Conservation (phyloP, 2,797 vertebrate species). For the Hippoglossus hippoglossus region DNA sequence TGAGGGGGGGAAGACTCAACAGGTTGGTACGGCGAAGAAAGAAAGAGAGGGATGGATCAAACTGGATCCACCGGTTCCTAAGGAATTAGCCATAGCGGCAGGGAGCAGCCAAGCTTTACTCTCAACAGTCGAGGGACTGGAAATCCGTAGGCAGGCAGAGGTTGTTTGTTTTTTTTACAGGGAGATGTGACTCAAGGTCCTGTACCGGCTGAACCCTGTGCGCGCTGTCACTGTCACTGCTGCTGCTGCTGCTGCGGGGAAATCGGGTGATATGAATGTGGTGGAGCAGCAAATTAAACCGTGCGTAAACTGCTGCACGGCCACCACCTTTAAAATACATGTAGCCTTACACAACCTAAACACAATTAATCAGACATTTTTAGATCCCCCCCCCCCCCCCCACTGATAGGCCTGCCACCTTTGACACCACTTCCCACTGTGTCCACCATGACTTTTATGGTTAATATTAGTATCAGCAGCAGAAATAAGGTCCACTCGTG, state of each 20-base stretch:
- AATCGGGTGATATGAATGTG: conserved; percentile 9
- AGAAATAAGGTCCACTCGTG: background rate
- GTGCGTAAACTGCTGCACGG: background rate
- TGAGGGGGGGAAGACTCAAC: conserved; percentile 79
- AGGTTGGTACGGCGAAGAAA: conserved; percentile 82
- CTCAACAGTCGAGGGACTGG: conserved; percentile 77
- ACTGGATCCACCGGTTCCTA: conserved; percentile 99
- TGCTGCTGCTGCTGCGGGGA: conserved; percentile 1
- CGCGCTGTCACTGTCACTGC: background rate
- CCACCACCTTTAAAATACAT: too few relatives aligned
- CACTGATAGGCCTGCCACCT: conserved; percentile 23
- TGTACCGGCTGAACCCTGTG: conserved; percentile 26
- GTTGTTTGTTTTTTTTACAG: conserved; percentile 21
- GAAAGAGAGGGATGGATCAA: conserved; percentile 90
- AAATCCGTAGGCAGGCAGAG: conserved; percentile 74
- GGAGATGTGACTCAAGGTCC: conserved; percentile 57
- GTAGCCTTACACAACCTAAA: background rate
- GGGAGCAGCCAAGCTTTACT: conserved; percentile 80
- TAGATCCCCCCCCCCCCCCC: too few relatives aligned
- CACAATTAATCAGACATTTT: too few relatives aligned
- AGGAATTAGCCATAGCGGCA: conserved; percentile 88
- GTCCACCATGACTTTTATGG: conserved; percentile 4
- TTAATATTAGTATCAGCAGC: background rate
- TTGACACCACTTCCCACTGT: conserved; percentile 24
- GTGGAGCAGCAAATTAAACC: background rate